phyloP scores from a whole-genome alignment of 1,140 invertebrate genomes.

The Caenorhabditis latens region DNA sequence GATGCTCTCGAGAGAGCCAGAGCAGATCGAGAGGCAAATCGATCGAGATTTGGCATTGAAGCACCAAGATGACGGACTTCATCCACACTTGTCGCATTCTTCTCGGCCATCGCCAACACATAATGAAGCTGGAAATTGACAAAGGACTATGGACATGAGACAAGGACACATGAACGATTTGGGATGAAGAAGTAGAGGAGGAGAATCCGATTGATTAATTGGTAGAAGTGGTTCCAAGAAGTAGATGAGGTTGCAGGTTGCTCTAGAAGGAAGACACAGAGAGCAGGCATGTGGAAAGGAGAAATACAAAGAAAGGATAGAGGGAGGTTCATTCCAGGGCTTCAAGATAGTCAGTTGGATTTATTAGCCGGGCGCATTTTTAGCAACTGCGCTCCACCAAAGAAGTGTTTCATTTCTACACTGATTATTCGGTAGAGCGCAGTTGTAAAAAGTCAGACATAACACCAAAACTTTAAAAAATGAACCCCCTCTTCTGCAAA shows the following conservation, averaged over 20 bases:
- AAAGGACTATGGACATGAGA: conserved; percentile 38
- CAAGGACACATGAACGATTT: neutral
- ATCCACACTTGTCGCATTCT: conserved; percentile 60
- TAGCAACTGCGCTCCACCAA: no score
- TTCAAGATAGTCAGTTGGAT: no score
- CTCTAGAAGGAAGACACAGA: neutral
- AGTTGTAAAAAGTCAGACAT: no score
- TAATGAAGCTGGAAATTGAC: conserved; percentile 72
- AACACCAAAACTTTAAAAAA: no score
- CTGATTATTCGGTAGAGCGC: no score
- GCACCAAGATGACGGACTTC: conserved; percentile 49
- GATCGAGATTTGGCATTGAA: conserved; percentile 36
- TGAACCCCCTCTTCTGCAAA: no score
- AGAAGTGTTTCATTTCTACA: no score
- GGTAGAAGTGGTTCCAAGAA: neutral
- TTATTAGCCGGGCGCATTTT: no score
- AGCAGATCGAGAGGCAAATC: conserved; percentile 56
- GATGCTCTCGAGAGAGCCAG: conserved; percentile 66
- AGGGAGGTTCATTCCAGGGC: no score
- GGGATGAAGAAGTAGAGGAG: no score
- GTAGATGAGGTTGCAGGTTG: neutral
- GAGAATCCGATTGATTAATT: conserved; percentile 2
- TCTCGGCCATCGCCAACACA: conserved; percentile 74
- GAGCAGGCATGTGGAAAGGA: neutral
- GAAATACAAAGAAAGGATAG: neutral